phyloP scores from a whole-genome alignment of 2,113 vertebrate genomes.

The Lophotis ruficrista region DNA sequence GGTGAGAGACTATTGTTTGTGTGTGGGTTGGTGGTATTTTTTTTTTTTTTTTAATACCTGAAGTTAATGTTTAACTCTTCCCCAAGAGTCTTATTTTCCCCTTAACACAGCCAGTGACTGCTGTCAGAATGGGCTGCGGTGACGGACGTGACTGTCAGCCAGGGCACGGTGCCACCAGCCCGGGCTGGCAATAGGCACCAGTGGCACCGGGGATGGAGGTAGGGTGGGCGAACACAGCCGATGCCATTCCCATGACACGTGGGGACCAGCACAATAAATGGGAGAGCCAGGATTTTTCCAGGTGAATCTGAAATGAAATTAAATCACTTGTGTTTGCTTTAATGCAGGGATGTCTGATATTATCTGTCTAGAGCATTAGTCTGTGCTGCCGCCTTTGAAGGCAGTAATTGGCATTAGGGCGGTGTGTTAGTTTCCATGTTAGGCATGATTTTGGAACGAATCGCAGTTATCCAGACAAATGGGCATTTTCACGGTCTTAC shows the following conservation, averaged over 20 bases:
- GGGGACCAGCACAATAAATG: background rate
- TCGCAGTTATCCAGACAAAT: constrained; percentile 35
- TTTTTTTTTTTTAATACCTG: background rate
- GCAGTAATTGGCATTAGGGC: constrained; percentile 43
- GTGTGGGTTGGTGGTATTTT: too few species aligned
- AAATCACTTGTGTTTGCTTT: constrained; percentile 36
- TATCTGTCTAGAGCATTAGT: constrained; percentile 56
- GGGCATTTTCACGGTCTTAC: constrained; percentile 55
- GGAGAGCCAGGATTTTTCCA: constrained; percentile 33
- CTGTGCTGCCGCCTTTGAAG: constrained; percentile 60
- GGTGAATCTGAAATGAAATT: constrained; percentile 50
- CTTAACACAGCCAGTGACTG: background rate
- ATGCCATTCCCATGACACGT: background rate
- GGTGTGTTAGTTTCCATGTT: constrained; percentile 47
- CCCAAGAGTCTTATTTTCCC: background rate
- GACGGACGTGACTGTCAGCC: background rate
- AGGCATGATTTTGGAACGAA: constrained; percentile 49
- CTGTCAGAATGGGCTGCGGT: background rate
- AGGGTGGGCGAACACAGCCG: background rate
- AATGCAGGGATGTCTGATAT: constrained; percentile 59
- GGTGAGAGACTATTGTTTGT: background rate
- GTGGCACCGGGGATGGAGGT: background rate
- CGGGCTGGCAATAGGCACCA: background rate
- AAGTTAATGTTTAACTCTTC: background rate
- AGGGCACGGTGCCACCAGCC: background rate